Evolutionary conservation across 2,888 invertebrate genomes (phyloP), one percentile per base, ranked within the genome.

Genomic region (Aromia moschata): DNA sequence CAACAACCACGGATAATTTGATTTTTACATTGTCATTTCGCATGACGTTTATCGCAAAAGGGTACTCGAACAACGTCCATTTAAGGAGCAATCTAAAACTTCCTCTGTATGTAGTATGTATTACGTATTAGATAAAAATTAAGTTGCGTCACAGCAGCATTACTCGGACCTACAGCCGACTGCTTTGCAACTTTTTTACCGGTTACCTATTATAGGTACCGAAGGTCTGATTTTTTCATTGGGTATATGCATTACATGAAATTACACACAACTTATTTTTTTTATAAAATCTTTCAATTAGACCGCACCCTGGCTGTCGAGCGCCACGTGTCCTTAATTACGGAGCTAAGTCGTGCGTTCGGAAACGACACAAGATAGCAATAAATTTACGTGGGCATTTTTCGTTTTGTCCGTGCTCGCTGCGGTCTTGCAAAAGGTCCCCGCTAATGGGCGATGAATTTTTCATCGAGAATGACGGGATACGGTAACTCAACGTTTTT

Each of bases 241-340:
- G 12, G 18, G n/a, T n/a, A 12, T 17, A 18, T 9, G 12, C 11
- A 37, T n/a, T n/a, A 36, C 14, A 36, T 36, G 17, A 47, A 47
- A 47, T 18, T 16, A 45, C 36, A 18, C 33, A 47, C 11, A 7
- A 7, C 33, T 33, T n/a, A n/a, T n/a, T n/a, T n/a, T 25, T 33
- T 37, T 37, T 37, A 17, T 47, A 36, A 33, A 36, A 33, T 15
- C 31, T 17, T 16, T 33, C 33, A 36, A 46, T 46, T 47, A 47
- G 37, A 17, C 17, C 36, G 14, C 36, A 36, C 18, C 36, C 11
- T 12, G 14, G 11, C 15, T 18, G 36, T 18, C 36, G 10, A 12
- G 18, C 17, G 47, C 47, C 47, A 47, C 37, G 47, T 47, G 47
- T n/a, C 17, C 37, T 47, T 36, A 47, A 47, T 47, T 47, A 47